Evolutionary conservation across 2,888 invertebrate species (phyloP).

Genomic region (Nezara viridula): DNA sequence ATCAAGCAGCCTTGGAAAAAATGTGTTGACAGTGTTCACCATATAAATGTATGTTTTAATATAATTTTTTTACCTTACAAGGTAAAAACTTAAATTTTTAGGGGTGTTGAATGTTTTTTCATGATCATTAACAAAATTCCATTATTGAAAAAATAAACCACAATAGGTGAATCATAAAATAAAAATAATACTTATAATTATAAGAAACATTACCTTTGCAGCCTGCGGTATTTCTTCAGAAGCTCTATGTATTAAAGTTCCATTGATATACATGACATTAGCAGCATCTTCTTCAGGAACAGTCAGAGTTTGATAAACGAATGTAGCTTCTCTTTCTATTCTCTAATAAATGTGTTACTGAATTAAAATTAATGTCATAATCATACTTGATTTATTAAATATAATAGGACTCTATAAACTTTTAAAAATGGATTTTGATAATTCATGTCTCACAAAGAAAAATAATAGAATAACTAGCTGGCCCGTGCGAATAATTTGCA

Average conservation of each 20-base stretch:
- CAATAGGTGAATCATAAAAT: too few relatives aligned
- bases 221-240: constrained; percentile 85
- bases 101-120: too few relatives aligned
- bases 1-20: too few relatives aligned
- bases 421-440: not conserved
- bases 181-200: not conserved
- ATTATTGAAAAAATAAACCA: too few relatives aligned
- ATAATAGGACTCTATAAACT: not conserved
- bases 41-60: too few relatives aligned
- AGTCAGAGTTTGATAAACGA: constrained; percentile 89
- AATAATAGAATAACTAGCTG: not conserved
- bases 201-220: constrained; percentile 74
- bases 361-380: not conserved
- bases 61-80: too few relatives aligned
- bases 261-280: constrained; percentile 94
- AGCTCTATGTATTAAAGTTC: constrained; percentile 88
- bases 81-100: too few relatives aligned
- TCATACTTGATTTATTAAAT: not conserved
- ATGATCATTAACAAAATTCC: too few relatives aligned
- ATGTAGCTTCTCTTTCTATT: constrained; percentile 92
- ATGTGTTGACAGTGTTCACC: too few relatives aligned
- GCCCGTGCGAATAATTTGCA: too few relatives aligned
- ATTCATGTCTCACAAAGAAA: not conserved
- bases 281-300: constrained; percentile 91
- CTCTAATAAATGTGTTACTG: constrained; percentile 71